phyloP scores from a whole-genome alignment of 2,888 invertebrate species.

The Gymnosoma rotundatum region DNA sequence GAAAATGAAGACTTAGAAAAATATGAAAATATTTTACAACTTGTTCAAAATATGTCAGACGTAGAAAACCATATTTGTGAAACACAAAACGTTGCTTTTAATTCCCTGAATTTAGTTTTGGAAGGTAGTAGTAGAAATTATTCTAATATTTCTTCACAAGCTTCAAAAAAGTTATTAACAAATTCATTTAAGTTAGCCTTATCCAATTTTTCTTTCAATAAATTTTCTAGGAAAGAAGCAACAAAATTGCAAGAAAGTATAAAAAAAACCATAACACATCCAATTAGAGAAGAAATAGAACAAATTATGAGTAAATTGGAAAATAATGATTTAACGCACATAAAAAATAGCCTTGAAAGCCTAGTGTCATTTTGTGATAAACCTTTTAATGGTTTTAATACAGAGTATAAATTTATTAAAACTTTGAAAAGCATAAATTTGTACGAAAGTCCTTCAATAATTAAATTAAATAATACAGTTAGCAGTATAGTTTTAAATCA shows the following conservation, averaged over 20 bases:
- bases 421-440: not conserved
- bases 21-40: not conserved
- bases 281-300: too few relatives aligned
- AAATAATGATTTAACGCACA: too few relatives aligned
- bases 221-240: too few relatives aligned
- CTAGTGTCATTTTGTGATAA: conserved; percentile 7
- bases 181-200: not conserved
- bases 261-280: too few relatives aligned
- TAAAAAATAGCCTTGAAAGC: too few relatives aligned
- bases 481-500: conserved; percentile 1
- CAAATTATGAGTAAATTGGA: too few relatives aligned
- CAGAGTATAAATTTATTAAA: conserved; percentile 29
- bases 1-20: not conserved
- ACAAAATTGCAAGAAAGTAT: too few relatives aligned
- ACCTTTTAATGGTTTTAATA: conserved; percentile 22
- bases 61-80: not conserved
- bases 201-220: not conserved
- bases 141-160: not conserved
- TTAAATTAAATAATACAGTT: conserved; percentile 24
- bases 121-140: too few relatives aligned
- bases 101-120: too few relatives aligned
- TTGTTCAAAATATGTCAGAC: too few relatives aligned
- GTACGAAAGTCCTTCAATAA: too few relatives aligned
- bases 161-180: not conserved
- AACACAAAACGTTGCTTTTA: too few relatives aligned